Conservation (phyloP, 2,113 vertebrate species). For the Chaenocephalus aceratus region DNA sequence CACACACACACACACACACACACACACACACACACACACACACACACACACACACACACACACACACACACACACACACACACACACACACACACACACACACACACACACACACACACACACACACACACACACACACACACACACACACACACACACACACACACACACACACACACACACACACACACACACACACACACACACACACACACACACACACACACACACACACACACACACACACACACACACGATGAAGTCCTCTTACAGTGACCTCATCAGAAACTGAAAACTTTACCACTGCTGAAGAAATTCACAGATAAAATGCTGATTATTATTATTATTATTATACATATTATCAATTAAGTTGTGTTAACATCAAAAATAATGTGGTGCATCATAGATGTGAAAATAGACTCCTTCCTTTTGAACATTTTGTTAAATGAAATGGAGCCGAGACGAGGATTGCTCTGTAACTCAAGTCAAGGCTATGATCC, state of each 20-base stretch:
- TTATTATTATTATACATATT: neutral
- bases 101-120: conserved; percentile 25
- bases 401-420: neutral
- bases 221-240: conserved; percentile 20
- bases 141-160: conserved; percentile 21
- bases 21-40: conserved; percentile 26
- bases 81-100: conserved; percentile 25
- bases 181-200: conserved; percentile 18
- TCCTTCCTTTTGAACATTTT: neutral
- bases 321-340: neutral
- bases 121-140: conserved; percentile 22
- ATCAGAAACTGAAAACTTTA: neutral
- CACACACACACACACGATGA: neutral
- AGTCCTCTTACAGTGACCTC: neutral
- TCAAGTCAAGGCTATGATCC: conserved; percentile 27
- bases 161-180: conserved; percentile 12
- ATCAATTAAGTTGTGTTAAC: neutral
- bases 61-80: conserved; percentile 16
- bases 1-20: conserved; percentile 26
- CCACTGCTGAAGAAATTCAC: neutral
- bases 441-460: neutral
- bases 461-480: conserved; percentile 28
- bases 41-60: neutral
- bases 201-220: neutral
- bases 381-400: neutral